phyloP scores from a whole-genome alignment of 1,140 invertebrate species.

The Hetaerina americana region DNA sequence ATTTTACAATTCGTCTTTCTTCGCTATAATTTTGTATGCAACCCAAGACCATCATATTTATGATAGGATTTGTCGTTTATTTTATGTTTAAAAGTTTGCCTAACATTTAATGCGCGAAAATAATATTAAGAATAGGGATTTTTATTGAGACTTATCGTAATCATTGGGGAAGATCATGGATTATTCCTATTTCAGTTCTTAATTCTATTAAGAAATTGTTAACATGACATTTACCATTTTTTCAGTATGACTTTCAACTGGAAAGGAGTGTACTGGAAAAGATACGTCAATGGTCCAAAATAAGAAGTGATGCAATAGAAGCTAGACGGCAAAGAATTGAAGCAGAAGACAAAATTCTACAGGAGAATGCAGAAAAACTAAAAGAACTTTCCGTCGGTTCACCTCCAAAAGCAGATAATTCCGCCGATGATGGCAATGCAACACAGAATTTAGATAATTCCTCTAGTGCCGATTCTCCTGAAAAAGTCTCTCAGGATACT shows the following conservation, averaged over 20 bases:
- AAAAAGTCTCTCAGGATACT: not conserved
- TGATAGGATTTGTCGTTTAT: not conserved
- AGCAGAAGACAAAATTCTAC: constrained; percentile 17
- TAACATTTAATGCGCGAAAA: not conserved
- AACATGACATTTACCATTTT: constrained; percentile 18
- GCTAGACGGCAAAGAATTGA: constrained; percentile 42
- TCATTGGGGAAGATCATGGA: not conserved
- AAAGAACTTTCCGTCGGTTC: not conserved
- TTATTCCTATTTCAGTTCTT: not conserved
- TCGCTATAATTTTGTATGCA: not conserved
- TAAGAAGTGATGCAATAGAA: constrained; percentile 42
- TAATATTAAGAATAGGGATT: not conserved
- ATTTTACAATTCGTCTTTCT: not conserved
- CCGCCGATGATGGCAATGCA: constrained; percentile 26
- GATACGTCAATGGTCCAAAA: constrained; percentile 50
- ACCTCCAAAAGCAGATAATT: constrained; percentile 14
- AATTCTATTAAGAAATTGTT: no score
- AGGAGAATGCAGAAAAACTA: not conserved
- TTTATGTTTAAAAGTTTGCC: not conserved
- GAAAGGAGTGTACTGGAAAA: constrained; percentile 54
- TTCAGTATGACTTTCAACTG: constrained; percentile 53
- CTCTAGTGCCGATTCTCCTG: not conserved
- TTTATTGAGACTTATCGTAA: not conserved
- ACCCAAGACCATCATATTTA: not conserved
- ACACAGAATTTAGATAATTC: constrained; percentile 16